Conservation (phyloP, 2,113 vertebrate genomes). For the Thermophis baileyi region DNA sequence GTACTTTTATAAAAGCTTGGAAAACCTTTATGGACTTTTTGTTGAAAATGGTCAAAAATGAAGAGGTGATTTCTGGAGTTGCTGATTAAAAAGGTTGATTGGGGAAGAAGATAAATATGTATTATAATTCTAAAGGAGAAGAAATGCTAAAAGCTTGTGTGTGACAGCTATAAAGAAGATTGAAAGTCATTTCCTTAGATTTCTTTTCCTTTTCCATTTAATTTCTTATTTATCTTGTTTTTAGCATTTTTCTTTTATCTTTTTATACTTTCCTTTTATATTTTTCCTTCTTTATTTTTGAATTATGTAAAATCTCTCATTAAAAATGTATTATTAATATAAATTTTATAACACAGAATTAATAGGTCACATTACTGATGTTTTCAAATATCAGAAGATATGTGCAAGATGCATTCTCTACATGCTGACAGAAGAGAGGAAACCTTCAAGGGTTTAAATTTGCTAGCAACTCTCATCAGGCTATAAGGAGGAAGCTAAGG, state of each 20-base stretch:
- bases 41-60: background rate
- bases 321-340: background rate
- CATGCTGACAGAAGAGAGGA: background rate
- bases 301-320: background rate
- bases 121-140: background rate
- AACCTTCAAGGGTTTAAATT: background rate
- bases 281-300: background rate
- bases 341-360: background rate
- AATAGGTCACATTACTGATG: background rate
- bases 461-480: background rate
- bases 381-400: background rate
- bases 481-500: background rate
- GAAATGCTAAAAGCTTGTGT: background rate
- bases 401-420: background rate
- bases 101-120: background rate
- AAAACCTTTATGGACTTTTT: background rate
- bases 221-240: background rate
- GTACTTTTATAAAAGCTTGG: background rate
- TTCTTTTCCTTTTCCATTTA: background rate
- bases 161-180: background rate
- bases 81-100: background rate
- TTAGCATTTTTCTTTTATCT: background rate
- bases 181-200: background rate
- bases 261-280: background rate
- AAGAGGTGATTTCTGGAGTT: background rate